Evolutionary conservation across 2,113 vertebrate genomes (phyloP).

Genomic region (Gnathonemus echidnorhynchus): DNA sequence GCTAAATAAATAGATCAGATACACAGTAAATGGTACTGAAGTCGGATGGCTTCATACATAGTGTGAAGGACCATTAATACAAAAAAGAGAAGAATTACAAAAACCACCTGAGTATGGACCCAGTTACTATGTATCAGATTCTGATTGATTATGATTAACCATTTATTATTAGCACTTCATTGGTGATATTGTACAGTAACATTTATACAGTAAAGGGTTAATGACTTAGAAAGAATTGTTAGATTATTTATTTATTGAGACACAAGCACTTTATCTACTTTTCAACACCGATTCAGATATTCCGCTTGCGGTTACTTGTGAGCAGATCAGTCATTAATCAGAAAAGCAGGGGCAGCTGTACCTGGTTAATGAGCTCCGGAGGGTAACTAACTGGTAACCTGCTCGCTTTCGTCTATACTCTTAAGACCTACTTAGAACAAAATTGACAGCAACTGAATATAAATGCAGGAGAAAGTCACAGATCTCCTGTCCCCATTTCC

Average conservation of each 20-base stretch:
- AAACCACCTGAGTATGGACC: neutral
- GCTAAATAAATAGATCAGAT: neutral
- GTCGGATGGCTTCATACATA: neutral
- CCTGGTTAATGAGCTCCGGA: neutral
- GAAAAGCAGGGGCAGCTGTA: neutral
- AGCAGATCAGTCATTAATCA: neutral
- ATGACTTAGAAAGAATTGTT: neutral
- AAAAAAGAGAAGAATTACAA: neutral
- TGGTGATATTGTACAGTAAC: neutral
- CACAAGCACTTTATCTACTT: neutral
- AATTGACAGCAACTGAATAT: neutral
- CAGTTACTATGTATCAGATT: neutral
- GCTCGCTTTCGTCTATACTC: neutral
- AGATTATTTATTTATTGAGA: neutral
- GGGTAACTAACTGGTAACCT: neutral
- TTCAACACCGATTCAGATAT: neutral
- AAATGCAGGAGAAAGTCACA: neutral
- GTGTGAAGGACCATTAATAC: neutral
- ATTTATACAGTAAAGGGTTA: neutral
- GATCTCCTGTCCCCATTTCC: neutral
- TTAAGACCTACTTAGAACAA: neutral
- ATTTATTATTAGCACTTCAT: neutral
- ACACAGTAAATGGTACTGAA: neutral
- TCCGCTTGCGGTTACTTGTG: neutral
- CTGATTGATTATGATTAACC: neutral